Base-by-base conservation (phyloP, 2,797 vertebrate genomes). In the Taeniopygia guttata region DNA sequence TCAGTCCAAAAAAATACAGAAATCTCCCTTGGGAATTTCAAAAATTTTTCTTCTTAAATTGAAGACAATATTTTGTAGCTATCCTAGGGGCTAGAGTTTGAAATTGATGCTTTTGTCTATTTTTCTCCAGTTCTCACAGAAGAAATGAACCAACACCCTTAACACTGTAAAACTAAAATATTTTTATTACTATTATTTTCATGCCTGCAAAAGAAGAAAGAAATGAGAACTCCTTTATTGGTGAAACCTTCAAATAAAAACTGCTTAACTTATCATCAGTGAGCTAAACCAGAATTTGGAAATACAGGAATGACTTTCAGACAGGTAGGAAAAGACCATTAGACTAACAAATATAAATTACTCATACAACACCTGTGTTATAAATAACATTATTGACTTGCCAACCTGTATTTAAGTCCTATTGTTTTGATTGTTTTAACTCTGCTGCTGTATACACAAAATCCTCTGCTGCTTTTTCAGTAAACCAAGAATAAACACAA, bases 1-100 rank as follows among this genome's bases (percentile, higher is more conserved):
- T 82, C 58, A 82, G 75, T 62, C 42, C 15, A 83, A 87, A 92
- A 92, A 92, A 89, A 34, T 25, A 81, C 22, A 85, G 67, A 60
- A 85, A 42, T 51, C 60, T 75, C 86, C 49, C 40, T 38, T 75
- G 48, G 21, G 79, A 96, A 90, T 96, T 87, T 84, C 21, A 70
- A 42, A 73, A 26, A 16, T 49, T 60, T 45, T 92, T 78, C 49
- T 81, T 77, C 64, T 92, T 92, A 85, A 93, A 89, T 74, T 2
- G 46, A 95, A 96, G 76, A 82, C 58, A 93, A 87, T 91, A 95
- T 83, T 96, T 87, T 77, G 34, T 26, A 89, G 72, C 63, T 90
- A 59, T 64, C 69, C 66, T 87, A n/a, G 11, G 56, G 89, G 81
- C 52, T 54, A 84, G 49, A 82, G 49, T 70, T 78, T 86, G 55